These are phyloP conservation scores for Drosophila antonietae DNA, from an alignment of 2,888 invertebrate species.

Conservation along the genomic window DNA sequence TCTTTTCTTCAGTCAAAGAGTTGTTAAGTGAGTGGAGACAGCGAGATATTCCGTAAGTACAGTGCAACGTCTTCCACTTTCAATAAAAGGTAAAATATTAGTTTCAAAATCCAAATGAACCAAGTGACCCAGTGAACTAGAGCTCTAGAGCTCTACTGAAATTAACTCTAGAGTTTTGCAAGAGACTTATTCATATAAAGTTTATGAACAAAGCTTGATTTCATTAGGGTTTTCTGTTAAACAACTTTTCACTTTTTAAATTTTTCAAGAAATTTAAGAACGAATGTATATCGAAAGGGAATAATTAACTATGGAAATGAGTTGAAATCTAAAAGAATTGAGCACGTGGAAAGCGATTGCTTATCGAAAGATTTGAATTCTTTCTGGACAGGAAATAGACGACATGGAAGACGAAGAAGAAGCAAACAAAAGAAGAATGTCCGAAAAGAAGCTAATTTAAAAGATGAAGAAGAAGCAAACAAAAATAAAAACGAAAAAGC, in stretches of 20 bases:
- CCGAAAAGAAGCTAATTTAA: conserved; percentile 47
- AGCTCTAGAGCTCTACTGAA: not conserved
- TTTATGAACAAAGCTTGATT: conserved; percentile 1
- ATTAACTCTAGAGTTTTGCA: conserved; percentile 2
- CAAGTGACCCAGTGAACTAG: not conserved
- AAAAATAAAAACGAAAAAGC: conserved; percentile 15
- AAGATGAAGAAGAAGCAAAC: not conserved
- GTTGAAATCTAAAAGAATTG: conserved; percentile 43
- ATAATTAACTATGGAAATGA: conserved; percentile 72
- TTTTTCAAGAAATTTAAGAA: conserved; percentile 27
- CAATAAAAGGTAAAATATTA: not conserved
- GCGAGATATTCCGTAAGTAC: not conserved
- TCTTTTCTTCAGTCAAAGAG: not conserved
- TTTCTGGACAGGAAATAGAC: conserved; percentile 10
- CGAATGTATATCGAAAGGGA: conserved; percentile 20
- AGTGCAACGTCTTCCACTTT: not conserved
- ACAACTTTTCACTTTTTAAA: conserved; percentile 58
- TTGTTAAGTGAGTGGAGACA: not conserved
- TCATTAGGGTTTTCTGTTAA: conserved; percentile 13
- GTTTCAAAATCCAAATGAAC: not conserved
- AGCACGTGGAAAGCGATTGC: conserved; percentile 71
- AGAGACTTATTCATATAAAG: not conserved
- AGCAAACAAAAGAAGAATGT: conserved; percentile 21
- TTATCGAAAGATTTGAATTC: conserved; percentile 46
- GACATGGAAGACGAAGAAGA: conserved; percentile 20